Conservation (phyloP, 2,888 invertebrate genomes). For the Matsumyia berberina region DNA sequence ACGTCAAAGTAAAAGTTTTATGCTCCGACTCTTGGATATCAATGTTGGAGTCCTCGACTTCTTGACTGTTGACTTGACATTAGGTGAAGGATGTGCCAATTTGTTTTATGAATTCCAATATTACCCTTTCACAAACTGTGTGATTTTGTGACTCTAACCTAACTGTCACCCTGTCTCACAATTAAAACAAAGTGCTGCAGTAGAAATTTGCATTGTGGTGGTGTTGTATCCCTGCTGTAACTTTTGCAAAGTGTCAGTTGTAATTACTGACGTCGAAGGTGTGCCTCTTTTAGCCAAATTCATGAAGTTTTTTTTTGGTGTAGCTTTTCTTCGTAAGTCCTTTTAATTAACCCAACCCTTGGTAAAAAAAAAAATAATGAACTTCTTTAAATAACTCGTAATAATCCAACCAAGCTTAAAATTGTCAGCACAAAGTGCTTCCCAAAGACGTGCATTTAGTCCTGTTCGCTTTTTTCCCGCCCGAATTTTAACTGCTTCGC, state of each 20-base stretch:
- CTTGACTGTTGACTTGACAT: background rate
- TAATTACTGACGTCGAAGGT: background rate
- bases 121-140: slow-evolving; percentile 1
- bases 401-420: slow-evolving; percentile 62
- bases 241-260: background rate
- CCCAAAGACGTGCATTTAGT: slow-evolving; percentile 32
- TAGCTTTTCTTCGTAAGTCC: too few species aligned
- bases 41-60: background rate
- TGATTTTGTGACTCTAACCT: background rate
- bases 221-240: background rate
- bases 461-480: slow-evolving; percentile 13
- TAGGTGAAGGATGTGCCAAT: background rate
- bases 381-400: slow-evolving; percentile 43
- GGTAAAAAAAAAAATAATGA: slow-evolving; percentile 24
- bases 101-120: slow-evolving; percentile 9
- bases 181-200: slow-evolving; percentile 2
- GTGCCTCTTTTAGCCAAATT: too few species aligned
- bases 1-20: slow-evolving; percentile 50
- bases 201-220: background rate
- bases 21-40: slow-evolving; percentile 28
- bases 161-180: background rate
- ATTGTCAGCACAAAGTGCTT: slow-evolving; percentile 63
- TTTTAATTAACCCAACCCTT: too few species aligned
- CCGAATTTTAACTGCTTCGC: slow-evolving; percentile 39
- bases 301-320: too few species aligned